Conservation (phyloP, 2,113 vertebrate genomes). For the Ursus arctos region DNA sequence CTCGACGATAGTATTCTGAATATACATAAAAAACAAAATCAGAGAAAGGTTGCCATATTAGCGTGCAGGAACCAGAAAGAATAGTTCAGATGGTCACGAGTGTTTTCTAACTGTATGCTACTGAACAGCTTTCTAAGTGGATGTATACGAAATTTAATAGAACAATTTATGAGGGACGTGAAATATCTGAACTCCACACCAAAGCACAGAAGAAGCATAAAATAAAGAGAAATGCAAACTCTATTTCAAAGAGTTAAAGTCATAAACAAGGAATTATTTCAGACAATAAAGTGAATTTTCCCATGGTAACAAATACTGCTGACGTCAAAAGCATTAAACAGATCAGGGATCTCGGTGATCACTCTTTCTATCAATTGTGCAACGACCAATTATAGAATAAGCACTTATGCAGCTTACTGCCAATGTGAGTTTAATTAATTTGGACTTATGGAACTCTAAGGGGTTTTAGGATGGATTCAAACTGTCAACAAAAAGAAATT, state of each 20-base stretch:
- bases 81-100: neutral
- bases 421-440: neutral
- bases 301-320: neutral
- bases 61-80: neutral
- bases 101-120: neutral
- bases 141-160: neutral
- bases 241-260: neutral
- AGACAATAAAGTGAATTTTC: neutral
- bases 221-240: constrained; percentile 22
- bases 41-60: neutral
- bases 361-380: neutral
- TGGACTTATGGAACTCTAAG: neutral
- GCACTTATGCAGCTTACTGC: neutral
- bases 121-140: neutral
- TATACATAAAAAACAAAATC: constrained; percentile 51
- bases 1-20: constrained; percentile 95
- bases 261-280: neutral
- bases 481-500: neutral
- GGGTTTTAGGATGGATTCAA: constrained; percentile 1
- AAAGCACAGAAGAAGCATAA: neutral
- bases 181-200: neutral
- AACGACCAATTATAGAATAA: neutral
- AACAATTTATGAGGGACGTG: neutral
- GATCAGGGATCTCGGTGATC: neutral
- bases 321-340: neutral